Conservation (phyloP, 2,113 vertebrate genomes). For the Paedocypris sp. region DNA sequence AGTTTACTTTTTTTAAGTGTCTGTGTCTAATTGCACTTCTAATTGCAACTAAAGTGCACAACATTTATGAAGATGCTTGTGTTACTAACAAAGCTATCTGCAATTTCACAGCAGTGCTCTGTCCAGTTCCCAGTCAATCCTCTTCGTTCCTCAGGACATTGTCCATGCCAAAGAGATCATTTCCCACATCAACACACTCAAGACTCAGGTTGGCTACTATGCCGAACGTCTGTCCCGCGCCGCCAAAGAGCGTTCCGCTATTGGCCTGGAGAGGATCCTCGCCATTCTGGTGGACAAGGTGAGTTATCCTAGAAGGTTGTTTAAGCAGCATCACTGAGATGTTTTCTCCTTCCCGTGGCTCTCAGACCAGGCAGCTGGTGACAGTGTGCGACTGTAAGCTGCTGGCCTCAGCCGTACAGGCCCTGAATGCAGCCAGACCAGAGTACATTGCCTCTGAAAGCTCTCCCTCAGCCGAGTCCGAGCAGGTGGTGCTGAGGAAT, state of each 20-base stretch:
- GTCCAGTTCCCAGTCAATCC: conserved; percentile 83
- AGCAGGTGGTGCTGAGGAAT: conserved; percentile 91
- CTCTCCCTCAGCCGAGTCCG: conserved; percentile 81
- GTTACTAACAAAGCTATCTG: neutral
- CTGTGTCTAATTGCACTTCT: no score
- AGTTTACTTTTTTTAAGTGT: no score
- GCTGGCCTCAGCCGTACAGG: conserved; percentile 85
- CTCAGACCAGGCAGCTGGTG: conserved; percentile 87
- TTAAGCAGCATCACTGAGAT: no score
- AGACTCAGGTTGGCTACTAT: conserved; percentile 97
- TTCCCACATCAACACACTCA: conserved; percentile 91
- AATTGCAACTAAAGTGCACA: no score
- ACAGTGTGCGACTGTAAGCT: conserved; percentile 92
- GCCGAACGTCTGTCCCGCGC: conserved; percentile 88
- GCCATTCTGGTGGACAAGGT: conserved; percentile 92
- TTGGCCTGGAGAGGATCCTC: conserved; percentile 87
- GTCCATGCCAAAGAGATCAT: conserved; percentile 93
- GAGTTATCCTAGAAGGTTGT: no score
- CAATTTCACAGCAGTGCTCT: conserved; percentile 61
- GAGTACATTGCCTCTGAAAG: conserved; percentile 93
- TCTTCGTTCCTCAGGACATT: conserved; percentile 88
- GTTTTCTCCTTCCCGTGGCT: neutral
- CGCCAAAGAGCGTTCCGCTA: conserved; percentile 87
- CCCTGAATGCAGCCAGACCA: conserved; percentile 82
- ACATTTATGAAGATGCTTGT: neutral